Base-by-base conservation (phyloP, 1,140 invertebrate genomes). In the Zaprionus africanus region DNA sequence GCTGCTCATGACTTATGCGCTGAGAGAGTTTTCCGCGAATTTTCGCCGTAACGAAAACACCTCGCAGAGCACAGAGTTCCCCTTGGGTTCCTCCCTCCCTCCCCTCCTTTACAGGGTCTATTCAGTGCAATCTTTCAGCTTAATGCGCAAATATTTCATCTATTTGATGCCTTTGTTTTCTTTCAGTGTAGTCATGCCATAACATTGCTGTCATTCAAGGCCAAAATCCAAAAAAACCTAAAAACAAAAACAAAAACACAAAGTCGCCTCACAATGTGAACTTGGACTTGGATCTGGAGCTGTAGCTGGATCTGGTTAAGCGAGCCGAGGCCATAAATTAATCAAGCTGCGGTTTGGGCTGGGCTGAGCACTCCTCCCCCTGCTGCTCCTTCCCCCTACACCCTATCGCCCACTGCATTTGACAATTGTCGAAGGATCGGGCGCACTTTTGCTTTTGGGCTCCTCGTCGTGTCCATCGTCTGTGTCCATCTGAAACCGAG, bases 261-360 rank as follows among this genome's bases (percentile, higher is more conserved):
- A 34, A 11, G 9, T 34, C 31, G 31, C 31, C 31, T 34, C 31
- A 87, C 83, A 87, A 86, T 87, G 46, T 51, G 77, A 74, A 65
- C 60, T 75, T 41, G 69, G 66, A 60, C 46, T 61, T 66, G 61
- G 41, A 70, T 17, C 53, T 62, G 31, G 17, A 60, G 58, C 36
- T 41, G 34, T 9, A 36, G n/a, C n/a, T 53, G 53, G 43, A 60
- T 24, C 38, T 57, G 57, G 67, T 74, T 54, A 78, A 56, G 59
- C 31, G 28, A 59, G 58, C 65, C 57, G 57, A 24, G 79, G 75
- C 84, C 65, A 87, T 87, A 87, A 87, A 87, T 87, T 87, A 87
- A 87, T 88, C 84, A 88, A 84, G 78, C 64, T 58, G 24, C 24
- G 24, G 28, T 36, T 62, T 79, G 63, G 78, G 67, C 15, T 73